phyloP scores from a whole-genome alignment of 2,797 vertebrate genomes.

The Manis crassicaudata region DNA sequence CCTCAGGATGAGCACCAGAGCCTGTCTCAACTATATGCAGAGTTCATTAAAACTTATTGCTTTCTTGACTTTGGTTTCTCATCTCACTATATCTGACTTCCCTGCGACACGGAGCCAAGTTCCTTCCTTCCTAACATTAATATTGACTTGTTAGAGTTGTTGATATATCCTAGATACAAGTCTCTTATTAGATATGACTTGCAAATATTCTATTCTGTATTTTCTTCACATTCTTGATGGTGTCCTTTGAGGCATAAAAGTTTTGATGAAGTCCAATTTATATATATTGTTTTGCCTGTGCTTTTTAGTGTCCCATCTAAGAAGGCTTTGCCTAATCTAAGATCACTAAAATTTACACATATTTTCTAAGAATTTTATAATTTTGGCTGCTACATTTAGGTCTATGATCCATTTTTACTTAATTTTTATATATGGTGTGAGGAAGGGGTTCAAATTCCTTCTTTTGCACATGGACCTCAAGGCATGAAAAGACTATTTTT shows the following conservation, averaged over 20 bases:
- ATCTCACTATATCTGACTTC: too few relatives aligned
- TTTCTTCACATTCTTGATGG: background rate
- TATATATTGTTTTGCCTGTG: background rate
- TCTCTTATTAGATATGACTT: background rate
- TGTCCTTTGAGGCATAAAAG: background rate
- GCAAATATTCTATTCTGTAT: background rate
- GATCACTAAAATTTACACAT: slow-evolving; percentile 10
- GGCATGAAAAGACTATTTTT: slow-evolving; percentile 4
- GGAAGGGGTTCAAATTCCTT: background rate
- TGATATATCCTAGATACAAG: background rate
- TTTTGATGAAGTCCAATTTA: background rate
- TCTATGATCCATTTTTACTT: background rate
- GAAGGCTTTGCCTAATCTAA: background rate
- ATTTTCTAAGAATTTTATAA: background rate
- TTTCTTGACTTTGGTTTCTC: too few relatives aligned
- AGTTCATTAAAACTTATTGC: too few relatives aligned
- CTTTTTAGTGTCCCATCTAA: background rate
- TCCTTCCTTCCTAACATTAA: background rate
- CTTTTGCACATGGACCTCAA: background rate
- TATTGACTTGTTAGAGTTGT: background rate
- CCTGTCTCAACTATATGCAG: too few relatives aligned
- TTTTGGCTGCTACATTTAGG: background rate
- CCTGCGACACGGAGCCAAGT: too few relatives aligned
- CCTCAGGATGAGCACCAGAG: too few relatives aligned
- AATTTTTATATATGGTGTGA: background rate